Evolutionary conservation across 1,140 invertebrate genomes (phyloP), one percentile per base, ranked within the genome.

Genomic region (Eupeodes corollae): DNA sequence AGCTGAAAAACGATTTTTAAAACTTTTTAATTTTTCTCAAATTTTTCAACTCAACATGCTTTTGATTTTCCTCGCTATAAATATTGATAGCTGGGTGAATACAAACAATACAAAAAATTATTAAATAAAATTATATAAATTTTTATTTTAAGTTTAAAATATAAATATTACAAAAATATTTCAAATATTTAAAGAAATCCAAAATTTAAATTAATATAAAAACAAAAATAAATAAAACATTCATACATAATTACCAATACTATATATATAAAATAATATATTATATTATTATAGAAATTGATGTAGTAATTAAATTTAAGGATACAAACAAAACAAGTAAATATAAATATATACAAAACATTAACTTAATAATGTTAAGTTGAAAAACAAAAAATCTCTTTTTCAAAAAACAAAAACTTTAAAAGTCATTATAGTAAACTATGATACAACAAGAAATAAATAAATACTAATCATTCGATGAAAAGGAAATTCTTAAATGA

Each of bases 241-340:
- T 26, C 21, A 26, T 26, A 63, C 61, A 63, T 63, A 61, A 62
- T 56, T 61, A 59, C 58, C 56, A 57, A 57, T 46, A 56, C 33
- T 48, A 50, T 42, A 47, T 49, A 50, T 18, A 53, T 44, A 51
- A 55, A 55, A 44, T 53, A 53, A 58, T 61, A 56, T 62, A 59
- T 61, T 61, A 61, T 61, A 59, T 61, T 61, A 59, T 61, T 61
- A 61, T 61, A 61, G 59, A 57, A 57, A 63, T 61, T 61, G 59
- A 61, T 61, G 59, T 61, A 61, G 59, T 62, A 55, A 62, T 30
- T 62, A 61, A 49, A 52, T 55, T 44, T 61, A 62, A 61, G 59
- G 38, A 39, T 49, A 37, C 13, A 57, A 56, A 51, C 30, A 44
- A 10, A 41, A 30, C 8, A 43, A 9, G 5, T 19, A 30, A 47